These are phyloP conservation scores for Mergus octosetaceus DNA, from an alignment of 2,797 vertebrate species.

Conservation along the genomic window DNA sequence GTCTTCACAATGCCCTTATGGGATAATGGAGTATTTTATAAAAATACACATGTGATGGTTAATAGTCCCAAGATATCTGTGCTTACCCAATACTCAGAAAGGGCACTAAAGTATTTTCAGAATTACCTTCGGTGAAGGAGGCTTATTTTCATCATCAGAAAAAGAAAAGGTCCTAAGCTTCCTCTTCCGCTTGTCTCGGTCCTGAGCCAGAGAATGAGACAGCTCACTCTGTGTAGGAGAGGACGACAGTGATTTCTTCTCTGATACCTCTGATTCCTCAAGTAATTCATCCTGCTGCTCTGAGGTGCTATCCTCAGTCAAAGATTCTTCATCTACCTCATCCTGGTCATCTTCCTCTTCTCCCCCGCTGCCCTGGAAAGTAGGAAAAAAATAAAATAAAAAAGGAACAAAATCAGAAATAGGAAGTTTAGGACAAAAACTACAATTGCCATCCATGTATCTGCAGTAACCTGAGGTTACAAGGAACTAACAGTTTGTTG, in stretches of 20 bases:
- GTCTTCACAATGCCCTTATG: background rate
- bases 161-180: conserved; percentile 89
- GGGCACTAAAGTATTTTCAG: background rate
- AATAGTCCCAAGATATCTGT: background rate
- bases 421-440: background rate
- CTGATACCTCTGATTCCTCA: conserved; percentile 92
- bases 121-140: conserved; percentile 92
- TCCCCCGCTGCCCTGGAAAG: conserved; percentile 89
- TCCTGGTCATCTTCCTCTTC: conserved; percentile 92
- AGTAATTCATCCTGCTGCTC: conserved; percentile 92
- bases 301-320: conserved; percentile 92
- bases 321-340: conserved; percentile 89
- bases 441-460: background rate
- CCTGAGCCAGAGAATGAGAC: conserved; percentile 74
- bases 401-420: background rate
- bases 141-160: conserved; percentile 93
- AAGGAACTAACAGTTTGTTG: background rate
- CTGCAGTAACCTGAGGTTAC: background rate
- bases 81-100: background rate
- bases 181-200: conserved; percentile 79
- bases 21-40: background rate
- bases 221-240: conserved; percentile 82
- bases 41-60: background rate
- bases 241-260: conserved; percentile 90
- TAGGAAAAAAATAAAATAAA: background rate